phyloP scores from a whole-genome alignment of 2,113 vertebrate species.

The Aspidoscelis tigris region DNA sequence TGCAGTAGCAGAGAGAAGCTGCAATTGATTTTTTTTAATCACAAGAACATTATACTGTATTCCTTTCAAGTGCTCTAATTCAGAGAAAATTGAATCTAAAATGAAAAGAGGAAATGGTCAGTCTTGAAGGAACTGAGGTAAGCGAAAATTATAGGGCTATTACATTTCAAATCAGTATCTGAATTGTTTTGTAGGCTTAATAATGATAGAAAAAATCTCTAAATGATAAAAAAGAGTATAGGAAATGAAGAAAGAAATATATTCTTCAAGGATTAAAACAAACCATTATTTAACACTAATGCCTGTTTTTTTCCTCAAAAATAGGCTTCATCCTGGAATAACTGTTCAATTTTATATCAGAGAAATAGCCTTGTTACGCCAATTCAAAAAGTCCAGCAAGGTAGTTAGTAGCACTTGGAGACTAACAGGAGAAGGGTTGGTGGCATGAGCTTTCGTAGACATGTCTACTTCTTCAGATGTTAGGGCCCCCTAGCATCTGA shows the following conservation, averaged over 20 bases:
- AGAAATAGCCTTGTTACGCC: no score
- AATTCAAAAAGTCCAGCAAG: no score
- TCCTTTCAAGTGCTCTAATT: constrained; percentile 49
- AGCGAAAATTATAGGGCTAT: constrained; percentile 30
- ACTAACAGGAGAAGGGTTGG: no score
- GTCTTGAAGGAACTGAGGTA: constrained; percentile 37
- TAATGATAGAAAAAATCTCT: neutral
- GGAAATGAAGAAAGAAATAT: neutral
- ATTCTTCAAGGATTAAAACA: neutral
- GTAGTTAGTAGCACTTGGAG: no score
- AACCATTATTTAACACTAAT: constrained; percentile 3
- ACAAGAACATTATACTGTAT: constrained; percentile 32
- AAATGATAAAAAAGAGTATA: neutral
- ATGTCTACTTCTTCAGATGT: no score
- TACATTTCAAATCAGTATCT: constrained; percentile 28
- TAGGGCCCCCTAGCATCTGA: no score
- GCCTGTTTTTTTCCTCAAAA: constrained; percentile 23
- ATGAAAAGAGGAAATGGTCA: constrained; percentile 17
- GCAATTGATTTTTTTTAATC: constrained; percentile 51
- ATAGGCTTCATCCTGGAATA: neutral
- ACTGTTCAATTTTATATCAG: neutral
- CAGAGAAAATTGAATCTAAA: constrained; percentile 38
- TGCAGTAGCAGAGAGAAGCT: constrained; percentile 19
- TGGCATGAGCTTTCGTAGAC: no score
- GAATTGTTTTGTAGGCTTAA: neutral